phyloP scores from a whole-genome alignment of 2,113 vertebrate genomes.

The Paramisgurnus dabryanus region DNA sequence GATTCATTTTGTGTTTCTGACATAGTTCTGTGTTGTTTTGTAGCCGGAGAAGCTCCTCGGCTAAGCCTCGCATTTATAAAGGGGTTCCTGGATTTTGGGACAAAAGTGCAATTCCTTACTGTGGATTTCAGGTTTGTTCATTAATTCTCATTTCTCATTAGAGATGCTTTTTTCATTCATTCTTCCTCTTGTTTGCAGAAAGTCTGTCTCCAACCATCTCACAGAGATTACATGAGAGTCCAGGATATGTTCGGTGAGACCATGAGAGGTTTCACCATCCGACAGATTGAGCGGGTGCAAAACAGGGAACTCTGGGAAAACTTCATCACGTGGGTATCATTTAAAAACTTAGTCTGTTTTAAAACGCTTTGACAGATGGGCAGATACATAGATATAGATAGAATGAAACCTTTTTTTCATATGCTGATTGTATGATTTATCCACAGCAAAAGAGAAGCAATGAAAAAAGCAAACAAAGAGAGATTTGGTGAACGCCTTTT shows the following conservation, averaged over 20 bases:
- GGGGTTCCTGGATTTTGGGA: conserved; percentile 53
- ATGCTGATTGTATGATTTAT: background rate
- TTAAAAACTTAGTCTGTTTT: background rate
- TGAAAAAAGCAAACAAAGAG: conserved; percentile 65
- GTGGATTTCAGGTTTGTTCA: conserved; percentile 47
- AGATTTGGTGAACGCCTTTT: conserved; percentile 61
- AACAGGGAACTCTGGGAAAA: conserved; percentile 55
- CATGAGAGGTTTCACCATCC: conserved; percentile 38
- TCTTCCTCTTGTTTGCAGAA: conserved; percentile 22
- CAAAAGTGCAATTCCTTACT: conserved; percentile 33
- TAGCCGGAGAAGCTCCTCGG: conserved; percentile 9
- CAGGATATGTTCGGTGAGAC: conserved; percentile 47
- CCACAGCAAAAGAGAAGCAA: conserved; percentile 68
- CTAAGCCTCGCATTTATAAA: background rate
- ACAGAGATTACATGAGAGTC: conserved; percentile 45
- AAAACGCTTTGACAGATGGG: background rate
- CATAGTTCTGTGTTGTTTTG: background rate
- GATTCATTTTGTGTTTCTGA: background rate
- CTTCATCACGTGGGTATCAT: conserved; percentile 47
- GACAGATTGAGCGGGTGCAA: conserved; percentile 52
- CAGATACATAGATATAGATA: background rate
- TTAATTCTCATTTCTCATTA: background rate
- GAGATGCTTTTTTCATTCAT: background rate
- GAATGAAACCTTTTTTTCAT: too few relatives aligned
- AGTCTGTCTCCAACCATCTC: conserved; percentile 22